Percentiles rank a stretch among this genome's conserved stretches.
Conservation (phyloP, 2,888 invertebrate species). For the Conus canariensis region DNA sequence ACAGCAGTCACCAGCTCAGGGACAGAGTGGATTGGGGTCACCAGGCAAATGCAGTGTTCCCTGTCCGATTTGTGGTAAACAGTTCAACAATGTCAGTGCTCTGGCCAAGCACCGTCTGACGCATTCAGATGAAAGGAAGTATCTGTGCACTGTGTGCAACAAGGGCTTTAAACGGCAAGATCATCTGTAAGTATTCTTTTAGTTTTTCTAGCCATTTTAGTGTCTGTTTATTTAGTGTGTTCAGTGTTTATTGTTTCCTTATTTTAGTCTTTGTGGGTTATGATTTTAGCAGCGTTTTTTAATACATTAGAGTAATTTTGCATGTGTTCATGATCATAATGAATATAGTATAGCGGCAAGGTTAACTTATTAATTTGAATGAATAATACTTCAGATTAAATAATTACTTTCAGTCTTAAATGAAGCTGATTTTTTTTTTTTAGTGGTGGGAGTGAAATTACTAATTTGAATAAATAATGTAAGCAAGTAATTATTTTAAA, state of each 20-base stretch:
- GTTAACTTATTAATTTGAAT: too few relatives aligned
- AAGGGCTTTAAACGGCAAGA: conserved; percentile 99
- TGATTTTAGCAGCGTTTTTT: too few relatives aligned
- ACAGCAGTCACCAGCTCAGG: background rate
- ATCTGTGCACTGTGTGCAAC: conserved; percentile 95
- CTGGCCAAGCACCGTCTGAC: conserved; percentile 92
- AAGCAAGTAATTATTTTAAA: too few relatives aligned
- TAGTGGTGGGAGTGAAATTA: too few relatives aligned
- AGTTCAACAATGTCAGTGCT: conserved; percentile 98
- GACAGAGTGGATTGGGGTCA: conserved; percentile 35
- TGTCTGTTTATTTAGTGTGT: background rate
- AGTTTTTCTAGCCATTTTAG: too few relatives aligned
- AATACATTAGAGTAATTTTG: too few relatives aligned
- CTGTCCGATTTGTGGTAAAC: conserved; percentile 94
- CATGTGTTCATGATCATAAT: too few relatives aligned
- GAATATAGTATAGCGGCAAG: too few relatives aligned
- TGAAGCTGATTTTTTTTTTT: too few relatives aligned
- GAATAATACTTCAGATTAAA: too few relatives aligned
- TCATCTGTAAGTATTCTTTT: conserved; percentile 89
- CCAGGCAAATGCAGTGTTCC: conserved; percentile 51
- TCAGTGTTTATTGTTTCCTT: background rate
- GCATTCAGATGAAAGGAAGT: conserved; percentile 98
- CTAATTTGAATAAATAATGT: too few relatives aligned
- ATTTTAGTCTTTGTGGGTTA: background rate
- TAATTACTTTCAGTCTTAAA: too few relatives aligned